phyloP scores from a whole-genome alignment of 2,113 vertebrate species.

The Solea solea region DNA sequence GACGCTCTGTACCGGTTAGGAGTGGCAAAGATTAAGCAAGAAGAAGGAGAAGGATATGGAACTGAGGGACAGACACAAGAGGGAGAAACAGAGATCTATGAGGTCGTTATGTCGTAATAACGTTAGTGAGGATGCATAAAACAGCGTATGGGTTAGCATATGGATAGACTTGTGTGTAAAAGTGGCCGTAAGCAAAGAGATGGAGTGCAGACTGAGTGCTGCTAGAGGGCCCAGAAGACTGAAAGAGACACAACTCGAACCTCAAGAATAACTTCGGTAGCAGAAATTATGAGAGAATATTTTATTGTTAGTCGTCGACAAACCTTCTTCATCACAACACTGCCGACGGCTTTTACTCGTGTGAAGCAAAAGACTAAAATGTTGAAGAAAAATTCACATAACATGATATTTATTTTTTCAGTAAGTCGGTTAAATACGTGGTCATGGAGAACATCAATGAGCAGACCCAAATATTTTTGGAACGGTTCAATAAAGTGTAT shows the following conservation, averaged over 20 bases:
- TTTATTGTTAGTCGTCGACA: too few species aligned
- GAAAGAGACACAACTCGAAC: too few species aligned
- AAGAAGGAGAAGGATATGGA: slow-evolving; percentile 23
- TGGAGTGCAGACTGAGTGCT: not conserved
- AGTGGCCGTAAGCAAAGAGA: not conserved
- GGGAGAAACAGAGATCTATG: slow-evolving; percentile 57
- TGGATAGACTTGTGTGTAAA: slow-evolving; percentile 4
- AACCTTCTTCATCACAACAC: too few species aligned
- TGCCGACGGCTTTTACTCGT: not conserved
- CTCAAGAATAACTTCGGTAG: not conserved
- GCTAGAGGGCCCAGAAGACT: too few species aligned
- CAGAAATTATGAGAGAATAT: not conserved
- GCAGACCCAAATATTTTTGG: too few species aligned
- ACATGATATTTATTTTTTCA: not conserved
- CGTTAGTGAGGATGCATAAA: not conserved
- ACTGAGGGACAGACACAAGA: slow-evolving; percentile 73
- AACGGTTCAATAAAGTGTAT: not conserved
- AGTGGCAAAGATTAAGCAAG: slow-evolving; percentile 92
- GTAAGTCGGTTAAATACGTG: not conserved
- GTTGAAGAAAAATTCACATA: not conserved
- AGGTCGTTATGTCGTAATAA: slow-evolving; percentile 58
- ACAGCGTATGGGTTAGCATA: not conserved
- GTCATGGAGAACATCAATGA: not conserved
- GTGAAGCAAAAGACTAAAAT: not conserved
- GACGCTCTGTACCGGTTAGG: slow-evolving; percentile 94